phyloP scores from a whole-genome alignment of 2,888 invertebrate genomes.

The Epsilonema sp. region DNA sequence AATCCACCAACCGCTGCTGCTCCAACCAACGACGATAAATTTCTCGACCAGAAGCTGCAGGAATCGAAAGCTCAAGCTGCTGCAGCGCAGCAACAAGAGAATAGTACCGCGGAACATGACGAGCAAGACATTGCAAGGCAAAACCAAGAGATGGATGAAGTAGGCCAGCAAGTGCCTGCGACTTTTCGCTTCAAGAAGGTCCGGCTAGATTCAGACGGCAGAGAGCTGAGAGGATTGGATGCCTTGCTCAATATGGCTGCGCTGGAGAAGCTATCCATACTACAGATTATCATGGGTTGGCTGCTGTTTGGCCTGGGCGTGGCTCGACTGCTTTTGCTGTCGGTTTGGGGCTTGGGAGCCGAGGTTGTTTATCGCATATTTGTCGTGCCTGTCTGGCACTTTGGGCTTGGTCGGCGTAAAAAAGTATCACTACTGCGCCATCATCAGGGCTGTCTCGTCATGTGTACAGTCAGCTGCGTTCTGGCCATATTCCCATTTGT shows the following conservation, averaged over 20 bases:
- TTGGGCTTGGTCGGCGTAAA: slow-evolving; percentile 1
- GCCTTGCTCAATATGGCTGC: background rate
- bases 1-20: too few relatives aligned
- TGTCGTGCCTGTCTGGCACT: slow-evolving; percentile 8
- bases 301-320: slow-evolving; percentile 10
- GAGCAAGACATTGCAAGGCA: too few relatives aligned
- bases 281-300: slow-evolving; percentile 4
- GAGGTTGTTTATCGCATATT: slow-evolving; percentile 9
- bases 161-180: too few relatives aligned
- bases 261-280: background rate
- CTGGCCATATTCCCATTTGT: slow-evolving; percentile 5
- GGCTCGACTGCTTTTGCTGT: slow-evolving; percentile 6
- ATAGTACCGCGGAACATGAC: too few relatives aligned
- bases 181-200: too few relatives aligned
- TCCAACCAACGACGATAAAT: too few relatives aligned
- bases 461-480: background rate
- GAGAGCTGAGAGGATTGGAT: too few relatives aligned
- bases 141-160: too few relatives aligned
- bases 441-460: background rate
- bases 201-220: too few relatives aligned
- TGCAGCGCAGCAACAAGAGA: too few relatives aligned
- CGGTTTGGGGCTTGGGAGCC: slow-evolving; percentile 11
- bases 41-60: too few relatives aligned
- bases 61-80: too few relatives aligned
- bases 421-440: slow-evolving; percentile 1